Base-by-base conservation (phyloP, 2,888 invertebrate genomes). In the Cactoblastis cactorum region DNA sequence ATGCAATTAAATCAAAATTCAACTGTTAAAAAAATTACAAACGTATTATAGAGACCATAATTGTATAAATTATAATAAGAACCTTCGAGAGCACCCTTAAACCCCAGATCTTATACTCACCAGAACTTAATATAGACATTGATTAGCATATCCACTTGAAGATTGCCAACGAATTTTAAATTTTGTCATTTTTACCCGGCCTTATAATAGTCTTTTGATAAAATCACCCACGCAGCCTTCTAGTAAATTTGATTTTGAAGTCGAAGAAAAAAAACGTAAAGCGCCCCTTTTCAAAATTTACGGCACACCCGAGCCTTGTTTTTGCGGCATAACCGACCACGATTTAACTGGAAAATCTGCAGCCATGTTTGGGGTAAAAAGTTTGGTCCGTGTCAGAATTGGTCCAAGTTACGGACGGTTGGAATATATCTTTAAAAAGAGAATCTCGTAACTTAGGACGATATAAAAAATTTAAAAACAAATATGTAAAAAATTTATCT, bases 201-300 rank as follows among this genome's bases (percentile, higher is more conserved):
- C 58, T 56, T 55, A 59, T 59, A 62, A 53, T 58, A 57, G 57
- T 55, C 52, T 55, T 54, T 53, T 35, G 18, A 45, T 48, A 54
- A 57, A 55, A 53, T 49, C 55, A 43, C 46, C 41, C 46, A 53
- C 49, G 39, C 24, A 32, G 46, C 53, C 45, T 52, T 54, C 51
- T 59, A 65, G 71, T 74, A 78, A 81, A 80, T 80, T 77, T 69
- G 76, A 71, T 74, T 78, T 77, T 74, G 74, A 74, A 74, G 71
- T 73, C 69, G 63, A 71, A 74, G 71, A 77, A 79, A 77, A 79
- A 77, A 72, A 75, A 62, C 68, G 59, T 57, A 66, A 67, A 72
- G 67, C 69, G 67, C 68, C 68, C 68, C 62, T 62, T 75, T 58
- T 65, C 64, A 67, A 75, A 80, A 83, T 83, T 80, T 82, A 78